Conservation (phyloP, 2,113 vertebrate genomes). For the Guaruba guarouba region DNA sequence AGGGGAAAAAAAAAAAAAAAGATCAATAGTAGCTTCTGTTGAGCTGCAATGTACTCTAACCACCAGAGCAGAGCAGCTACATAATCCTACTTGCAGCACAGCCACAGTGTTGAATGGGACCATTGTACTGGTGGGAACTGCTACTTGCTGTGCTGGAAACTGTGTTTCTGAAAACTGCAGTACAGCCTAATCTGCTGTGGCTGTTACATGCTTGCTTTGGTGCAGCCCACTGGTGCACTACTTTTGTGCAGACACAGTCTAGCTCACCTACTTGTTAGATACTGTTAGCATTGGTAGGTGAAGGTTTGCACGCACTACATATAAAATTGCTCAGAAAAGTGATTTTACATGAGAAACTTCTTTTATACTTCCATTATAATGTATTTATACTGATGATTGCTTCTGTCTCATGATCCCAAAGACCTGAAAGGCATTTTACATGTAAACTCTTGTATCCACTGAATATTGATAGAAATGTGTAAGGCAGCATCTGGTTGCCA, state of each 20-base stretch:
- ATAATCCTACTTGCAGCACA: background rate
- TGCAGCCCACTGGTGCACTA: background rate
- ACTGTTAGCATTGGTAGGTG: background rate
- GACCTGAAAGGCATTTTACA: background rate
- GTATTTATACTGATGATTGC: background rate
- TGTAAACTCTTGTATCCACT: background rate
- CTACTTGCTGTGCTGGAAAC: background rate
- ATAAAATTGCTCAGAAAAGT: background rate
- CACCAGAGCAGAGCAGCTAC: background rate
- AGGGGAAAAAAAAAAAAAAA: background rate
- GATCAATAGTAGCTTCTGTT: background rate
- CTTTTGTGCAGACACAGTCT: background rate
- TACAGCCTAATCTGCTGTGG: background rate
- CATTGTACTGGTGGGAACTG: background rate
- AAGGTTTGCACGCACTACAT: background rate
- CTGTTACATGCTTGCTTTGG: background rate
- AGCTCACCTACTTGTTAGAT: background rate
- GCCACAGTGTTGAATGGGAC: background rate
- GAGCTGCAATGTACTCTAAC: background rate
- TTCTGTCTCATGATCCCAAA: constrained; percentile 32
- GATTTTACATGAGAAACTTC: background rate
- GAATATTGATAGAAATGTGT: constrained; percentile 24
- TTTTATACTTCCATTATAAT: background rate
- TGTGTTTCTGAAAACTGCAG: background rate
- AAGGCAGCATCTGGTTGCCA: constrained; percentile 6